These are phyloP conservation scores for Cryptocephalus primarius DNA, from an alignment of 2,888 invertebrate genomes.

Conservation along the genomic window DNA sequence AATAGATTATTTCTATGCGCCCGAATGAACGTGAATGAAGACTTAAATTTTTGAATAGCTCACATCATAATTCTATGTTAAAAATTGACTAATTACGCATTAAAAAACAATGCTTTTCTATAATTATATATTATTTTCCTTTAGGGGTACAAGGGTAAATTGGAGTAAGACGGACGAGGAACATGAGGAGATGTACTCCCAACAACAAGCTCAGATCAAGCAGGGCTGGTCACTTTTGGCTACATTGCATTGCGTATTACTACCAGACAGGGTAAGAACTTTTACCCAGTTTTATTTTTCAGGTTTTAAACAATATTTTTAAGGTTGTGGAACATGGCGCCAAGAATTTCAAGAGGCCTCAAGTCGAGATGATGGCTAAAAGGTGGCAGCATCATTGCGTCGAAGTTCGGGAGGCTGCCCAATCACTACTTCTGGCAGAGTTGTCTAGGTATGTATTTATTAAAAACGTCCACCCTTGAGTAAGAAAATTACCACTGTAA, in stretches of 20 bases:
- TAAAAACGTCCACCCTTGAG: not conserved
- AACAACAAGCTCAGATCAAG: conserved; percentile 86
- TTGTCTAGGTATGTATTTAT: conserved; percentile 37
- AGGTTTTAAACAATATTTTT: conserved; percentile 1
- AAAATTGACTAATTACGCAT: no score
- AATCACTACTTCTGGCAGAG: conserved; percentile 89
- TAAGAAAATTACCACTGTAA: no score
- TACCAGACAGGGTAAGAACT: conserved; percentile 75
- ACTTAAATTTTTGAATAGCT: no score
- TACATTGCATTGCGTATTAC: conserved; percentile 87
- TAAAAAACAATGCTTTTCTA: no score
- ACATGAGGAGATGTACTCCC: conserved; percentile 70
- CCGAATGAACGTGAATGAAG: no score
- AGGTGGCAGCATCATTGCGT: conserved; percentile 98
- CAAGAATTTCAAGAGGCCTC: conserved; percentile 82
- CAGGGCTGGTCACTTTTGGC: conserved; percentile 96
- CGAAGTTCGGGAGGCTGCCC: conserved; percentile 94
- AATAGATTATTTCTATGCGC: no score
- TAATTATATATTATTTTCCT: no score
- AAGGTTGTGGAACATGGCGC: conserved; percentile 47
- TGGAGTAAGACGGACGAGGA: conserved; percentile 71
- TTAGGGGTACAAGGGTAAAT: conserved; percentile 41
- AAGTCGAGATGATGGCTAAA: conserved; percentile 94
- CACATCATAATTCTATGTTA: no score
- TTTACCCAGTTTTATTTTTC: not conserved